Percentiles rank a stretch among this genome's conserved stretches.
Conservation (phyloP, 2,113 vertebrate species). For the Herpailurus yagouaroundi region DNA sequence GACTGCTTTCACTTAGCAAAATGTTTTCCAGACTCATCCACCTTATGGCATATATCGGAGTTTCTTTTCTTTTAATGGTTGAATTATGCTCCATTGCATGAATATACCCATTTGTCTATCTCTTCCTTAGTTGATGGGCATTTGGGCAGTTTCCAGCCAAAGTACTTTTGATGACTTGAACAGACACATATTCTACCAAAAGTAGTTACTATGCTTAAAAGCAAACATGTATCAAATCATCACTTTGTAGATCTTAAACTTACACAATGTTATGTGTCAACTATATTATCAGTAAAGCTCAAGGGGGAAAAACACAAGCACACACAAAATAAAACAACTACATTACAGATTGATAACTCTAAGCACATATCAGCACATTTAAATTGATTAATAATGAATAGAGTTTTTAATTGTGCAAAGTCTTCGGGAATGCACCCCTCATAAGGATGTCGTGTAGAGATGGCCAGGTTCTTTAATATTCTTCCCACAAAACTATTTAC, state of each 20-base stretch:
- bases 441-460: not conserved
- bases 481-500: not conserved
- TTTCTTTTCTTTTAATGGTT: conserved; percentile 25
- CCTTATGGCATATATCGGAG: not conserved
- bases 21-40: conserved; percentile 19
- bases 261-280: not conserved
- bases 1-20: conserved; percentile 37
- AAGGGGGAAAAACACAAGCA: not conserved
- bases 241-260: not conserved
- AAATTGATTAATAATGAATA: conserved; percentile 7
- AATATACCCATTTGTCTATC: not conserved
- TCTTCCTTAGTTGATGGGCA: not conserved
- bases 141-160: not conserved
- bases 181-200: conserved; percentile 17
- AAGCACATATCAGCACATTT: not conserved
- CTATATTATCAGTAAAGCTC: not conserved
- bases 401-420: not conserved
- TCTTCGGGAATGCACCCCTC: not conserved
- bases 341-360: not conserved
- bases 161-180: conserved; percentile 22
- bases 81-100: not conserved
- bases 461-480: not conserved
- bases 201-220: conserved; percentile 33
- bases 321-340: not conserved
- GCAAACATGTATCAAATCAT: conserved; percentile 25